Evolutionary conservation across 2,888 invertebrate genomes (phyloP), one percentile per base, ranked within the genome.

Genomic region (Entomobrya multifasciata): DNA sequence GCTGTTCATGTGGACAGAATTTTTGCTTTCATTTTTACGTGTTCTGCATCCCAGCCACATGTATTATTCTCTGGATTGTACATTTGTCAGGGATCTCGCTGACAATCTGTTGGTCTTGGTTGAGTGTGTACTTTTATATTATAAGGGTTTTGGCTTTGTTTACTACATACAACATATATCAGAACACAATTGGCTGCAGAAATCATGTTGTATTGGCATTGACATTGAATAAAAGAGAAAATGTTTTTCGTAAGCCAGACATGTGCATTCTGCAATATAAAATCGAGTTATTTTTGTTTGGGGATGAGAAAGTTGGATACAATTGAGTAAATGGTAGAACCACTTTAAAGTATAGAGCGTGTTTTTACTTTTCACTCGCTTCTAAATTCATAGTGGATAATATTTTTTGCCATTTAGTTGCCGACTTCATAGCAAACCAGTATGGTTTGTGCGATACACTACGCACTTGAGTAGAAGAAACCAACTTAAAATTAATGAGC

Each of bases 171-270:
- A n/a, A n/a, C n/a, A n/a, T n/a, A n/a, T n/a, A n/a, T n/a, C n/a
- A n/a, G n/a, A n/a, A n/a, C n/a, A 52, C 74, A 17, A 74, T 27
- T 52, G 52, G 22, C 49, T 52, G 74, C 22, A 74, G 74, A 44
- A 52, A 70, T 22, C 13, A 44, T 20, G 1, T 20, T 20, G 67
- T 70, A 11, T 70, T 67, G 52, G 30, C 76, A 52, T 52, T 76
- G 83, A 83, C 83, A 83, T 83, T 83, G 83, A 83, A 83, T 65
- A 62, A 62, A 83, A 76, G 76, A 65, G 76, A 76, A 83, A 65
- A 60, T 41, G 41, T 74, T 60, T 76, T 83, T 74, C 41, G 83
- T 83, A 83, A 49, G 20, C 83, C 17, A 44, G 83, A 76, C 83
- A 83, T 65, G 83, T 83, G 83, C 76, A 65, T 62, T 83, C 76